Base-by-base conservation (phyloP, 2,888 invertebrate genomes). In the Onthophagus sagittarius region DNA sequence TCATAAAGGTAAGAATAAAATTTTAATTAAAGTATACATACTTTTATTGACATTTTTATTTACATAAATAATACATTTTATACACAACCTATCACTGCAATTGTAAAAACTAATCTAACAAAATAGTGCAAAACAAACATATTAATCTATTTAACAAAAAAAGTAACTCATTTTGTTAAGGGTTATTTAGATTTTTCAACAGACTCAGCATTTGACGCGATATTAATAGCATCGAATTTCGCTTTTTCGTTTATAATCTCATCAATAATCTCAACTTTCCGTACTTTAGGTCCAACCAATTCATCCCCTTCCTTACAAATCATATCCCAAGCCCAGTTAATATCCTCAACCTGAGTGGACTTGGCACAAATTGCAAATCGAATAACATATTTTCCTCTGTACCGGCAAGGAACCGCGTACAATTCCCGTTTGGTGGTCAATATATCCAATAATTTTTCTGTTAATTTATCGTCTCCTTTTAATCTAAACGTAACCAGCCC, bases 401-500 rank as follows among this genome's bases (percentile, higher is more conserved):
- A 90, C 67, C 88, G 90, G 1, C 94, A 93, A 3, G 95, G 93
- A 63, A 95, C 92, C 83, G 97, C 88, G 81, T 93, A 96, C 72
- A 98, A 90, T 77, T 92, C 90, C 79, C 92, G 94, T 73, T 93
- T 89, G 62, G 90, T 90, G 76, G 91, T 93, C 69, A 98, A 86
- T 72, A 88, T 89, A 72, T 93, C 91, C 70, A 96, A 82, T 33
- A 98, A 85, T 65, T 87, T 85, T 79, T 92, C 92, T 0, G 94
- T 96, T 4, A 90, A 80, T 62, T 85, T 86, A 83, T 96, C 91
- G 0, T 91, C 89, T 0, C 90, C 93, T 86, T 92, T 94, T 39
- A 97, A 85, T 80, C 96, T 89, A 84, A 99, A 98, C 82, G 97
- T 98, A 5, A 98, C 95, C 15, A 98, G 87, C 0, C 95, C 85